Percentiles rank a stretch among this genome's conserved stretches.
Conservation (phyloP, 2,888 invertebrate species). For the Epinotia demarniana region DNA sequence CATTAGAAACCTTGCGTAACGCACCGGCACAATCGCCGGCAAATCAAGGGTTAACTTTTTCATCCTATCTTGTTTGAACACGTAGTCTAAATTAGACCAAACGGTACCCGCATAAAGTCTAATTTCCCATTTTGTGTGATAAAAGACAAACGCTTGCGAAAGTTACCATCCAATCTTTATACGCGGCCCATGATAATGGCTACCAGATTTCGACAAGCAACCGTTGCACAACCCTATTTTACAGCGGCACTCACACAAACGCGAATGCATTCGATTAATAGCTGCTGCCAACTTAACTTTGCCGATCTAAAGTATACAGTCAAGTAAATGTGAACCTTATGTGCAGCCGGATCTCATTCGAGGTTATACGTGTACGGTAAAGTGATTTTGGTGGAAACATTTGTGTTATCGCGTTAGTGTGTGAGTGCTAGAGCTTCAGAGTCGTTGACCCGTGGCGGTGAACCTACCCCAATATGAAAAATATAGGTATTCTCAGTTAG, state of each 20-base stretch:
- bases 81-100: neutral
- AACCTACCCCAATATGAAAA: constrained; percentile 81
- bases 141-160: constrained; percentile 7
- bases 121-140: neutral
- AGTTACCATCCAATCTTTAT: constrained; percentile 46
- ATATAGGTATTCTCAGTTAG: constrained; percentile 51
- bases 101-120: neutral
- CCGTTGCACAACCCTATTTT: constrained; percentile 72
- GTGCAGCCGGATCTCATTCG: constrained; percentile 42
- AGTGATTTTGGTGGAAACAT: constrained; percentile 48
- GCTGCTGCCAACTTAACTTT: constrained; percentile 55
- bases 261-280: constrained; percentile 68
- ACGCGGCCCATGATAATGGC: constrained; percentile 55
- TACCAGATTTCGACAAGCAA: constrained; percentile 70
- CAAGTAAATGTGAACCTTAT: constrained; percentile 54
- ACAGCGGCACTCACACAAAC: constrained; percentile 68
- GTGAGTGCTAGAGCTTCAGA: constrained; percentile 56
- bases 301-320: constrained; percentile 45
- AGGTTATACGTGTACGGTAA: constrained; percentile 49
- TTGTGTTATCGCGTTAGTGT: constrained; percentile 56
- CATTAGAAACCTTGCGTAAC: constrained; percentile 48
- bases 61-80: neutral
- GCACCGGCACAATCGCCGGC: constrained; percentile 43
- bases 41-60: constrained; percentile 8
- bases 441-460: constrained; percentile 77